Evolutionary conservation across 2,113 vertebrate genomes (phyloP).

Genomic region (Pedionomus torquatus): DNA sequence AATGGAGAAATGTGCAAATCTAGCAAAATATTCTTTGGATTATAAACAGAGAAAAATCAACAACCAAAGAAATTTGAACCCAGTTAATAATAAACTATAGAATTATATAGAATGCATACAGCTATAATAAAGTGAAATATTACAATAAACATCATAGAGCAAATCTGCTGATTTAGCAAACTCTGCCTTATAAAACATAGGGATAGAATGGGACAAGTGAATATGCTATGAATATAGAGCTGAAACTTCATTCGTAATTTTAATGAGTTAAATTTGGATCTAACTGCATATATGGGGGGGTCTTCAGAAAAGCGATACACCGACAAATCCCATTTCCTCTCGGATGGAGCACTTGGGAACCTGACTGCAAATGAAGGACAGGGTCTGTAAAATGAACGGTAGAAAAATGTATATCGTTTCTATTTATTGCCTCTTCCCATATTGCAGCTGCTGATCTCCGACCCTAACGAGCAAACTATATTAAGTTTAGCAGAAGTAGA

Average conservation of each 20-base stretch:
- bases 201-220: conserved; percentile 35
- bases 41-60: conserved; percentile 74
- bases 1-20: conserved; percentile 76
- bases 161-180: conserved; percentile 60
- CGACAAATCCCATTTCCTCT: conserved; percentile 1
- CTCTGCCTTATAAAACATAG: conserved; percentile 45
- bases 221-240: conserved; percentile 30
- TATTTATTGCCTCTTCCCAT: conserved; percentile 56
- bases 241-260: conserved; percentile 26
- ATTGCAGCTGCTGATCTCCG: conserved; percentile 72
- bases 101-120: conserved; percentile 57
- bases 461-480: conserved; percentile 5
- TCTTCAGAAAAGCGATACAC: conserved; percentile 22
- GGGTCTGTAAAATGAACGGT: neutral
- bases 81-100: conserved; percentile 65
- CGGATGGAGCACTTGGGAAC: conserved; percentile 5
- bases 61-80: conserved; percentile 50
- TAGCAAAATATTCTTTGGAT: conserved; percentile 84
- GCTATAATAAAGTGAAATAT: conserved; percentile 64
- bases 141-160: conserved; percentile 58
- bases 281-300: neutral
- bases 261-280: conserved; percentile 37
- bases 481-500: neutral
- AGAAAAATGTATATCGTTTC: conserved; percentile 19
- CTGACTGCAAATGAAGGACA: conserved; percentile 26